phyloP scores from a whole-genome alignment of 1,140 invertebrate genomes.

The Atopsyche davidsoni region DNA sequence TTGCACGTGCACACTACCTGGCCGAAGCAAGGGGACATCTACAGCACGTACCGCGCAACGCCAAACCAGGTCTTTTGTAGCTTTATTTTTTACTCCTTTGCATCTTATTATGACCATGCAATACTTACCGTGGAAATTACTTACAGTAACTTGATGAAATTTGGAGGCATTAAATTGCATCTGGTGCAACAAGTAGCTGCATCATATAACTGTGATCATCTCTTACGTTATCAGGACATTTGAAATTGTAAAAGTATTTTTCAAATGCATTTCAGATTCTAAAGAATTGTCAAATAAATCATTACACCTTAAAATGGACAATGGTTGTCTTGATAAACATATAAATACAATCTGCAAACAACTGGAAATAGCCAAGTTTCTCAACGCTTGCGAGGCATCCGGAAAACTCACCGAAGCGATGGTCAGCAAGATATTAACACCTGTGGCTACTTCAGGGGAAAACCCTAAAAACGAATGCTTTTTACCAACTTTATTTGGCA shows the following conservation, averaged over 20 bases:
- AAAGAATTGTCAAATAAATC: slow-evolving; percentile 45
- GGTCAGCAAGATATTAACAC: slow-evolving; percentile 37
- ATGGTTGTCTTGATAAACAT: slow-evolving; percentile 59
- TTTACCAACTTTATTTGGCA: slow-evolving; percentile 63
- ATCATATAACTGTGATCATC: too few species aligned
- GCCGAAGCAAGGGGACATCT: slow-evolving; percentile 58
- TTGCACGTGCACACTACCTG: slow-evolving; percentile 49
- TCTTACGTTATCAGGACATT: too few species aligned
- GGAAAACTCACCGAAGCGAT: slow-evolving; percentile 38
- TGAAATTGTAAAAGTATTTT: too few species aligned
- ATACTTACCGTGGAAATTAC: too few species aligned
- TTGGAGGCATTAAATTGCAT: too few species aligned
- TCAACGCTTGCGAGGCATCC: slow-evolving; percentile 54
- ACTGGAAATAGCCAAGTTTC: slow-evolving; percentile 61
- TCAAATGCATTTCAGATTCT: too few species aligned
- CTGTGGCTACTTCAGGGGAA: slow-evolving; percentile 32
- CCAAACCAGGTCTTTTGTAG: too few species aligned
- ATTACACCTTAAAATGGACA: slow-evolving; percentile 60
- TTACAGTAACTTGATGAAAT: too few species aligned
- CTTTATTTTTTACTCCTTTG: too few species aligned
- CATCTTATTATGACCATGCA: too few species aligned
- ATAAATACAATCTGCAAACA: slow-evolving; percentile 65
- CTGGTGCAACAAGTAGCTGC: too few species aligned
- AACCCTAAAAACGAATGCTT: slow-evolving; percentile 39
- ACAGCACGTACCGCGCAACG: slow-evolving; percentile 35